A percentile compares a stretch with the other conserved stretches of the same genome.
phyloP scores from a whole-genome alignment of 2,113 vertebrate species.

The Centropristis striata region DNA sequence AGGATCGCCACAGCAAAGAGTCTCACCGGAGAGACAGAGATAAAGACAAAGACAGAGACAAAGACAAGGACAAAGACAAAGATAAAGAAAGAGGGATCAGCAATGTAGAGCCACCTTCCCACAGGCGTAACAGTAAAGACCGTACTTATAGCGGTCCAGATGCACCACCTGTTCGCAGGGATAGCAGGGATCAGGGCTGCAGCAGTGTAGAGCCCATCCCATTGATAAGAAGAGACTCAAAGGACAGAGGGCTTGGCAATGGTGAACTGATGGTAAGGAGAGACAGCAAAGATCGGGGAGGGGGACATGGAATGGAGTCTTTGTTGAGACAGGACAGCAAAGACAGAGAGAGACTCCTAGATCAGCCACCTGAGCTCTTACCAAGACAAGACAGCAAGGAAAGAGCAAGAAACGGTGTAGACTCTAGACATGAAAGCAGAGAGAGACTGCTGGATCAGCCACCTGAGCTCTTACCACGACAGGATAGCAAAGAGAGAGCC shows the following conservation, averaged over 20 bases:
- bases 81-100: conserved; percentile 67
- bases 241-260: conserved; percentile 79
- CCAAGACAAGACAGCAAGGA: conserved; percentile 81
- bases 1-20: conserved; percentile 82
- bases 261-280: conserved; percentile 77
- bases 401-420: conserved; percentile 66
- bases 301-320: conserved; percentile 66
- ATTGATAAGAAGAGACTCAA: conserved; percentile 78
- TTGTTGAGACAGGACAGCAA: conserved; percentile 77
- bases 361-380: conserved; percentile 77
- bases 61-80: not conserved
- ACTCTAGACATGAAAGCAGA: conserved; percentile 74
- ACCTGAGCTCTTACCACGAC: conserved; percentile 75
- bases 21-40: conserved; percentile 76
- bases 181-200: conserved; percentile 80
- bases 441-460: conserved; percentile 75
- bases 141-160: conserved; percentile 69
- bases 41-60: conserved; percentile 25
- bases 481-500: conserved; percentile 80
- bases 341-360: conserved; percentile 74
- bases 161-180: conserved; percentile 61
- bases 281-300: conserved; percentile 80
- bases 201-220: conserved; percentile 68
- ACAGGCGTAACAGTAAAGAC: conserved; percentile 81
- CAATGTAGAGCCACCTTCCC: conserved; percentile 66